phyloP scores from a whole-genome alignment of 92 coral and sea anemone genomes.

The Porites evermanni region DNA sequence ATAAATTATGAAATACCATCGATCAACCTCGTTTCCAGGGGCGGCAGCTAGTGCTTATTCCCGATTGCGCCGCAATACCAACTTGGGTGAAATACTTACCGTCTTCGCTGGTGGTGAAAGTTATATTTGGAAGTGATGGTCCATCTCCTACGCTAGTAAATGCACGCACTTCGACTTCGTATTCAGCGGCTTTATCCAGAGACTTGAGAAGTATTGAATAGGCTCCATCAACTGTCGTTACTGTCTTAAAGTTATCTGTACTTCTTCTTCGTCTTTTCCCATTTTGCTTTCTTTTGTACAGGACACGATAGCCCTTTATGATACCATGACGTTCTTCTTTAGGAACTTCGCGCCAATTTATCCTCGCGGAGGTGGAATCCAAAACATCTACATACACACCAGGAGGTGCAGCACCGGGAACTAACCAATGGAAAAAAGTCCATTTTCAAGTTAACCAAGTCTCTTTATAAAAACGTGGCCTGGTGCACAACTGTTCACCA shows the following conservation, averaged over 20 bases:
- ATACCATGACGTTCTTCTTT: slow-evolving; percentile 57
- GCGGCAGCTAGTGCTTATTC: too few species aligned
- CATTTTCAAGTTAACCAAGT: too few species aligned
- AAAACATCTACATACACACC: background rate
- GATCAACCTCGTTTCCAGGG: too few species aligned
- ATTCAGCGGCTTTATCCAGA: slow-evolving; percentile 51
- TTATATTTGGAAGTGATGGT: background rate
- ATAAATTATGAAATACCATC: too few species aligned
- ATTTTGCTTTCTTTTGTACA: slow-evolving; percentile 31
- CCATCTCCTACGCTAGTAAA: slow-evolving; percentile 76
- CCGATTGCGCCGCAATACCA: background rate
- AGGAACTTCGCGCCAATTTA: slow-evolving; percentile 68
- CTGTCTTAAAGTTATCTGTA: too few species aligned
- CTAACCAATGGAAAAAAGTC: background rate
- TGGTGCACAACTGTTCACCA: background rate
- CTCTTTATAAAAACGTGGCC: too few species aligned
- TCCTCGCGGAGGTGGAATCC: slow-evolving; percentile 23
- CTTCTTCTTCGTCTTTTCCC: too few species aligned
- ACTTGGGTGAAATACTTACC: slow-evolving; percentile 42
- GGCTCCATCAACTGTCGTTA: background rate
- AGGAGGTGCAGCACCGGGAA: slow-evolving; percentile 12
- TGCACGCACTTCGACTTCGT: slow-evolving; percentile 59
- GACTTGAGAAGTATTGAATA: slow-evolving; percentile 11
- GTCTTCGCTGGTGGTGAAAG: slow-evolving; percentile 68
- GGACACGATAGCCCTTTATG: slow-evolving; percentile 57